Evolutionary conservation across 2,797 vertebrate genomes (phyloP), one percentile per base, ranked within the genome.

Genomic region (Danionella dracula): DNA sequence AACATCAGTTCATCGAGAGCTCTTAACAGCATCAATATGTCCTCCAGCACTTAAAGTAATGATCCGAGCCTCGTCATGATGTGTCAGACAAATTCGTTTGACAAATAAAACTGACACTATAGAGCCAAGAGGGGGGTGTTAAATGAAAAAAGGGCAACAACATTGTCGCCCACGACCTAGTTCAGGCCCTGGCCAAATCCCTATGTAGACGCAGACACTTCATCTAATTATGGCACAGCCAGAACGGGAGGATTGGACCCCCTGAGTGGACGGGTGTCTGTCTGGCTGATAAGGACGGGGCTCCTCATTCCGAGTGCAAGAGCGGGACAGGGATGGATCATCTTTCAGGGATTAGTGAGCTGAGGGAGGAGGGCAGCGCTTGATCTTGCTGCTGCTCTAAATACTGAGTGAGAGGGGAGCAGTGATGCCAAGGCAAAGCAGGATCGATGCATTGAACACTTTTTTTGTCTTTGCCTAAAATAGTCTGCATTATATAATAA

Each of bases 311-410:
- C 23, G 13, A 23, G 70, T 35, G 19, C 40, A 59, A 60, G 63
- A 45, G 66, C 27, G n/a, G 49, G 57, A 17, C 44, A 38, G n/a
- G 50, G 42, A 58, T 71, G 61, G 75, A 74, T 76, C 68, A 65
- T 76, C 63, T 76, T 74, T 73, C 59, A 64, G 63, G 75, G 71
- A 70, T 74, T 74, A 77, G 31, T 11, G 38, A 60, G 56, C 56
- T 64, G 45, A 56, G 44, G 38, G 60, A 73, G 58, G 65, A 57
- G 67, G 17, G 41, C 68, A 55, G 21, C 16, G 49, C 37, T 38
- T 68, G 73, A 61, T 35, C 46, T 56, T 56, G 42, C 50, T 53
- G 15, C 49, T 72, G 57, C 49, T 67, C 62, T 42, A 65, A 19
- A 53, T 67, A 69, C 44, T 21, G 1, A 49, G 48, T 11, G 32